Percentiles rank a stretch among this genome's conserved stretches.
phyloP scores from a whole-genome alignment of 2,797 vertebrate genomes.

The Podarcis siculus region DNA sequence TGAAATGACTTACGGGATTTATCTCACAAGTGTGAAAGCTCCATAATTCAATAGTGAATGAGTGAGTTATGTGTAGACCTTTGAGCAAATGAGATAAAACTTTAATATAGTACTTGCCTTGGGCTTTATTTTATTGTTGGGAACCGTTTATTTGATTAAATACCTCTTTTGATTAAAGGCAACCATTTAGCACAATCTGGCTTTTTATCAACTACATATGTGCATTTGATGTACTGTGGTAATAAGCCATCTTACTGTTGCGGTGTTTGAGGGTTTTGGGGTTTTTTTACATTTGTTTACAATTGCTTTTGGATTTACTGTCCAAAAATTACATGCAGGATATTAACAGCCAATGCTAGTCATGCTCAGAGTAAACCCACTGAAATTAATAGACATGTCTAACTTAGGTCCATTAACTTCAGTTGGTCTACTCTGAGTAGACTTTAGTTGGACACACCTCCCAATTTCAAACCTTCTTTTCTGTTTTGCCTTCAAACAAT shows the following conservation, averaged over 20 bases:
- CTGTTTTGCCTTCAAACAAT: not conserved
- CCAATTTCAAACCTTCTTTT: not conserved
- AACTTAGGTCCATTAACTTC: no score
- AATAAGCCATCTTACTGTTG: slow-evolving; percentile 19
- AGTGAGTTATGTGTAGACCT: slow-evolving; percentile 28
- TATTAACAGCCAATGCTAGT: not conserved
- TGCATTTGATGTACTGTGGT: not conserved
- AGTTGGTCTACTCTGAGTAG: no score
- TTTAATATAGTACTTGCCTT: slow-evolving; percentile 36
- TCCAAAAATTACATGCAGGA: not conserved
- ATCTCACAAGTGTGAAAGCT: slow-evolving; percentile 21
- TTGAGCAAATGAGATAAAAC: slow-evolving; percentile 47
- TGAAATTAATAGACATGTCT: no score
- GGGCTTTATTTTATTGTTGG: not conserved
- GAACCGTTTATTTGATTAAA: slow-evolving; percentile 49
- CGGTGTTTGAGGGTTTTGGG: not conserved
- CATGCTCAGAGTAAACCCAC: no score
- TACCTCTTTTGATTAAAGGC: slow-evolving; percentile 55
- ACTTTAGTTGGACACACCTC: no score
- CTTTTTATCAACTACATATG: slow-evolving; percentile 4
- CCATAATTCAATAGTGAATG: slow-evolving; percentile 19
- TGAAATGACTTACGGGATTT: slow-evolving; percentile 21
- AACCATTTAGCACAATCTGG: slow-evolving; percentile 2
- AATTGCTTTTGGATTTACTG: not conserved
- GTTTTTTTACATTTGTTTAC: not conserved